Base-by-base conservation (phyloP, 2,888 invertebrate genomes). In the Trichacis sp. region DNA sequence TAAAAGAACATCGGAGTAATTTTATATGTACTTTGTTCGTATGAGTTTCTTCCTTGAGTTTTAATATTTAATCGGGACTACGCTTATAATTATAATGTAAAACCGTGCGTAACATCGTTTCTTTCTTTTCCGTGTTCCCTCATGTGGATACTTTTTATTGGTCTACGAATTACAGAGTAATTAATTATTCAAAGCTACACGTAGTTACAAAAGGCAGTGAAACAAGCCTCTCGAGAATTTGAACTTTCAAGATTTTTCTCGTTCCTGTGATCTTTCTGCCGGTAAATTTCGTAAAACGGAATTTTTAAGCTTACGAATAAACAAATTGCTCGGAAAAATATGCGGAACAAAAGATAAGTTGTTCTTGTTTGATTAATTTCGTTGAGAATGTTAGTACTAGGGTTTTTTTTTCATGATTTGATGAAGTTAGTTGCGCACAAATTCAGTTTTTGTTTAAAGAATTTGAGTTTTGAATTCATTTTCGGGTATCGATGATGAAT, bases 91-190 rank as follows among this genome's bases (percentile, higher is more conserved):
- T n/a, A 43, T 19, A 43, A 17, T 11, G 18, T 43, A 43, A 43
- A 43, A 11, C 43, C n/a, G 3, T n/a, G 11, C 4, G 19, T 17
- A 29, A n/a, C 46, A 45, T 52, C 52, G 46, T 48, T 52, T 47
- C 43, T 14, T 36, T 56, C 47, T 55, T 33, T 62, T 56, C 52
- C 56, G 51, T 42, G 40, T 42, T 43, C 56, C 50, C 50, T 58
- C 14, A 40, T 58, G 58, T 54, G 49, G 29, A 33, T 36, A 24
- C 54, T 50, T 54, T 51, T 64, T 50, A 49, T 38, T 64, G 45
- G 57, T 51, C 51, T 36, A 20, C 58, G 55, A 64, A 60, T 56
- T 52, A 42, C 47, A 56, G 58, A 50, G 48, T 56, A 55, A 56
- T 64, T 64, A 50, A 43, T 43, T 43, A 43, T 43, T 43, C 19